Conservation (phyloP, 2,113 vertebrate species). For the Grammomys dolichurus region DNA sequence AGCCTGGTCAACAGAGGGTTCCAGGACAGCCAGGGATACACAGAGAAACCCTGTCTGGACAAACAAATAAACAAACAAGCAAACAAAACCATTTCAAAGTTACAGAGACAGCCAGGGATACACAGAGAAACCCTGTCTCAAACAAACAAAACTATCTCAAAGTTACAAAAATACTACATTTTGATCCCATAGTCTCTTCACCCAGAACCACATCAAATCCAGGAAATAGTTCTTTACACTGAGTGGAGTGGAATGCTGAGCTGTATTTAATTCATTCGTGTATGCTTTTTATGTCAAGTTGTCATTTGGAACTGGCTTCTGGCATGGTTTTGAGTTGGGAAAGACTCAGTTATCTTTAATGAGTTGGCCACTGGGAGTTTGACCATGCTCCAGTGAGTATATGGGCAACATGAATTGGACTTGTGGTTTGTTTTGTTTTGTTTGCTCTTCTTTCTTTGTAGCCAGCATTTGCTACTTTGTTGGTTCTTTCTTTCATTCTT, state of each 20-base stretch:
- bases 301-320: background rate
- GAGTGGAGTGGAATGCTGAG: slow-evolving; percentile 19
- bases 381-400: background rate
- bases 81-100: background rate
- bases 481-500: no score
- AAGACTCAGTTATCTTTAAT: background rate
- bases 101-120: background rate
- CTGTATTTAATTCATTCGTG: slow-evolving; percentile 27
- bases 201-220: background rate
- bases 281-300: slow-evolving; percentile 38
- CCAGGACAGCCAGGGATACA: background rate
- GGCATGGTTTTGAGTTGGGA: background rate
- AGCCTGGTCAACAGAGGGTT: background rate
- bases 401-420: background rate
- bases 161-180: background rate
- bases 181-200: background rate
- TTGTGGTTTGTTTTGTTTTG: background rate
- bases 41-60: background rate
- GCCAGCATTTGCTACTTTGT: no score
- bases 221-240: background rate
- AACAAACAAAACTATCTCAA: background rate
- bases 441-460: background rate
- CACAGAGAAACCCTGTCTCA: background rate
- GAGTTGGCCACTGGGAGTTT: background rate
- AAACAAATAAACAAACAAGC: background rate